Percentiles rank a stretch among this genome's conserved stretches.
phyloP scores from a whole-genome alignment of 2,888 invertebrate genomes.

The Perizoma flavofasciatum region DNA sequence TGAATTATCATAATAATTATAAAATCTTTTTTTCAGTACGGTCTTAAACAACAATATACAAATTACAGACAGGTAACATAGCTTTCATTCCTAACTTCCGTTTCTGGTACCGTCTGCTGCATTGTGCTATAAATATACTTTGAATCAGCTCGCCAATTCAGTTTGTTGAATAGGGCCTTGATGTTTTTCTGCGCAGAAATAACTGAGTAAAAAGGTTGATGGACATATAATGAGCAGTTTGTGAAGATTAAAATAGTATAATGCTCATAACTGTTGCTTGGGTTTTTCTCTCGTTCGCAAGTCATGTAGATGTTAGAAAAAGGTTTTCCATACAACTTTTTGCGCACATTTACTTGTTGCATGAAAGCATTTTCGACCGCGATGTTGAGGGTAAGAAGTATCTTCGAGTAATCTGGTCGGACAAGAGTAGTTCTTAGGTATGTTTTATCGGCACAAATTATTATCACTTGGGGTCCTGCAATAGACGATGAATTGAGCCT shows the following conservation, averaged over 20 bases:
- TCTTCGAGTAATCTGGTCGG: too few species aligned
- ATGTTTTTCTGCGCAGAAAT: constrained; percentile 5
- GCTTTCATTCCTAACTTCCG: too few species aligned
- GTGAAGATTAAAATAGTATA: constrained; percentile 3
- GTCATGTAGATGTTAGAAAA: constrained; percentile 13
- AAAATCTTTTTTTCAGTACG: too few species aligned
- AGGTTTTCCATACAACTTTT: constrained; percentile 9
- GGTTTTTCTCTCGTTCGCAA: constrained; percentile 15
- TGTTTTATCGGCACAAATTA: too few species aligned
- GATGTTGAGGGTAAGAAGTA: too few species aligned
- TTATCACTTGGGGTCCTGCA: too few species aligned
- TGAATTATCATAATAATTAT: too few species aligned
- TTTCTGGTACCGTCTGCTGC: too few species aligned
- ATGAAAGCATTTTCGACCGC: not conserved
- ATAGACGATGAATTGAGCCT: too few species aligned
- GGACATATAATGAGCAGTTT: constrained; percentile 14
- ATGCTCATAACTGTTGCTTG: constrained; percentile 1
- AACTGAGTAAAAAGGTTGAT: constrained; percentile 20
- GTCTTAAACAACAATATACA: too few species aligned
- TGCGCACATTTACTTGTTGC: not conserved
- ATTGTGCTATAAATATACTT: not conserved
- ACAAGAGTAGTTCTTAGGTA: too few species aligned
- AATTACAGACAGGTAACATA: too few species aligned
- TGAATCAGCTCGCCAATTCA: not conserved
- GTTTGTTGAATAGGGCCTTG: constrained; percentile 5